phyloP scores from a whole-genome alignment of 2,888 invertebrate genomes.

The Melanostoma scalare region DNA sequence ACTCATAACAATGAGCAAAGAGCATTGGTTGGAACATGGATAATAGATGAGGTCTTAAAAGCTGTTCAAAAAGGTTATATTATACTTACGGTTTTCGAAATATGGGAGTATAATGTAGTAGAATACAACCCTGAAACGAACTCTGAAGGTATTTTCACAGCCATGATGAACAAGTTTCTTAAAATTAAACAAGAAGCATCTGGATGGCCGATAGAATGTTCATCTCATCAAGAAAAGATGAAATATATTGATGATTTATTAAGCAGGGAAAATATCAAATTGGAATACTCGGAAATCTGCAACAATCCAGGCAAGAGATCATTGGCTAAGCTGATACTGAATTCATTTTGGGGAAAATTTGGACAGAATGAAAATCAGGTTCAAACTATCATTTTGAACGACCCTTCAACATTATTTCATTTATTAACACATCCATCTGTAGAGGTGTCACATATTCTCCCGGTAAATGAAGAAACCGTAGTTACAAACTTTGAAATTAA shows the following conservation, averaged over 20 bases:
- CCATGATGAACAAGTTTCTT: conserved; percentile 75
- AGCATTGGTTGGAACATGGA: conserved; percentile 76
- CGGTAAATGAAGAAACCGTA: conserved; percentile 6
- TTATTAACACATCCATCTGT: conserved; percentile 19
- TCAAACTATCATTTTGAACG: conserved; percentile 66
- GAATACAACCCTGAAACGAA: conserved; percentile 57
- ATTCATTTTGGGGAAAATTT: conserved; percentile 77
- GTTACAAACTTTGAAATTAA: background rate
- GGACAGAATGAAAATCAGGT: conserved; percentile 73
- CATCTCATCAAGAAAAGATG: conserved; percentile 53
- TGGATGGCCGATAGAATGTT: conserved; percentile 72
- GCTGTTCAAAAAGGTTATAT: conserved; percentile 75
- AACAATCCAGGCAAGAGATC: conserved; percentile 74
- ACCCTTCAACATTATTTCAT: conserved; percentile 30
- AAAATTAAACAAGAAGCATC: conserved; percentile 75
- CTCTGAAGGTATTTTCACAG: conserved; percentile 73
- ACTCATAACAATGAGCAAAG: conserved; percentile 16
- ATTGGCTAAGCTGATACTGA: conserved; percentile 75
- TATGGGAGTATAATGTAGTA: conserved; percentile 76
- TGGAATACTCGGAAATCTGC: conserved; percentile 70
- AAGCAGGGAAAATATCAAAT: conserved; percentile 69
- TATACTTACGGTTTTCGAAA: conserved; percentile 74
- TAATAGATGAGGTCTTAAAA: conserved; percentile 75
- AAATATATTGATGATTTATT: conserved; percentile 73
- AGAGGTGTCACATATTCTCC: background rate